Percentiles rank a stretch among this genome's conserved stretches.
phyloP scores from a whole-genome alignment of 1,140 invertebrate species.

The Glossosoma conforme region DNA sequence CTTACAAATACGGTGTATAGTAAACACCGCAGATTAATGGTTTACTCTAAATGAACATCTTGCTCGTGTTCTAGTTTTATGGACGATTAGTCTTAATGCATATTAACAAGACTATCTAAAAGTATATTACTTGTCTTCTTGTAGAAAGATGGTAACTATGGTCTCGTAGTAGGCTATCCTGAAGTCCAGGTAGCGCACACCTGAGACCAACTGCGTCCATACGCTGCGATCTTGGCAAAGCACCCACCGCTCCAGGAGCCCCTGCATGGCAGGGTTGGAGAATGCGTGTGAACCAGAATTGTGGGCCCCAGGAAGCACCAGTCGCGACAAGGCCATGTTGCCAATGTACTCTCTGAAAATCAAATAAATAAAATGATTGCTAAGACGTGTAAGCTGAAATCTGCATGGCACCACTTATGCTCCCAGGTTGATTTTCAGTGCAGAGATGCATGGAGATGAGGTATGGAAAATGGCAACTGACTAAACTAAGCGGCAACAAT shows the following conservation, averaged over 20 bases:
- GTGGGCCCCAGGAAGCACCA: slow-evolving; percentile 42
- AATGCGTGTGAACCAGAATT: slow-evolving; percentile 47
- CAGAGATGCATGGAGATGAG: too few relatives aligned
- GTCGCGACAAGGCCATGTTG: slow-evolving; percentile 39
- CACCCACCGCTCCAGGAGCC: slow-evolving; percentile 39
- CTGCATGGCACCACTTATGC: too few relatives aligned
- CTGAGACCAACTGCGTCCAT: slow-evolving; percentile 74
- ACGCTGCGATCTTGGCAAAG: slow-evolving; percentile 68
- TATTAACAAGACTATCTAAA: too few relatives aligned
- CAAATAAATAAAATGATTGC: slow-evolving; percentile 9
- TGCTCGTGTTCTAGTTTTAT: too few relatives aligned
- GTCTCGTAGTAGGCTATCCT: slow-evolving; percentile 45
- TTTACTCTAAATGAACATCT: neutral
- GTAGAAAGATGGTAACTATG: neutral
- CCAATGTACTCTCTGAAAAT: slow-evolving; percentile 37
- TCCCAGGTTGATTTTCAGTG: too few relatives aligned
- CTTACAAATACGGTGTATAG: neutral
- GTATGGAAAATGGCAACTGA: too few relatives aligned
- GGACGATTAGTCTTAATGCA: too few relatives aligned
- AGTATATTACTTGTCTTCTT: too few relatives aligned
- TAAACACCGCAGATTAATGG: neutral
- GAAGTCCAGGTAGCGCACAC: slow-evolving; percentile 76
- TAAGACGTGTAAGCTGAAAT: too few relatives aligned
- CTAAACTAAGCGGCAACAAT: too few relatives aligned
- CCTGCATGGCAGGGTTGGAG: slow-evolving; percentile 38